A percentile compares a stretch with the other conserved stretches of the same genome.
Conservation (phyloP, 2,888 invertebrate species). For the Drosophila melanosoma region DNA sequence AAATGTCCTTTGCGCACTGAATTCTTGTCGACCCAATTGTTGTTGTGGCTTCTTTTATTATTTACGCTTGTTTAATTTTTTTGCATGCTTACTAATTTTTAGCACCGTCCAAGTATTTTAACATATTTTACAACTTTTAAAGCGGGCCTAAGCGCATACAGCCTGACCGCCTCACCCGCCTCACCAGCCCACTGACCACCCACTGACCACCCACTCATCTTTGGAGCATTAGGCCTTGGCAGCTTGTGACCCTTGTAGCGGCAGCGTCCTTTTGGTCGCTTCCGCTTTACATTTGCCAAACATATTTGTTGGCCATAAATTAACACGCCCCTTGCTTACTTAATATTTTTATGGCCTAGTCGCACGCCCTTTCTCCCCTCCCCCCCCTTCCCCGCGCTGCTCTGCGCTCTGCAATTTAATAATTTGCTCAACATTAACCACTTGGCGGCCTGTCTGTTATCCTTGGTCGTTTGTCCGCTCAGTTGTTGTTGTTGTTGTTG, state of each 20-base stretch:
- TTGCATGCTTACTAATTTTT: constrained; percentile 48
- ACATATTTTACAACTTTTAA: constrained; percentile 71
- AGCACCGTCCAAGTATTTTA: constrained; percentile 57
- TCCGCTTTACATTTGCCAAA: constrained; percentile 55
- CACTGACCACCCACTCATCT: neutral
- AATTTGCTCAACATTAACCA: constrained; percentile 72
- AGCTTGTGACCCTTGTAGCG: constrained; percentile 3
- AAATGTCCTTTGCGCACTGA: neutral
- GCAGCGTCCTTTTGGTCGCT: constrained; percentile 4
- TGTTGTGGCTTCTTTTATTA: constrained; percentile 55
- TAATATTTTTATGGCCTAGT: constrained; percentile 65
- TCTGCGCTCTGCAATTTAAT: constrained; percentile 53
- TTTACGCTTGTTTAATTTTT: constrained; percentile 65
- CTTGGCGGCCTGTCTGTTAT: constrained; percentile 54
- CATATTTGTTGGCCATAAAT: constrained; percentile 72
- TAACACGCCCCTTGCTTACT: constrained; percentile 66
- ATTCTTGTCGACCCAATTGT: constrained; percentile 38
- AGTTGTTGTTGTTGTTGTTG: constrained; percentile 1
- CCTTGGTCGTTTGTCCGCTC: constrained; percentile 28
- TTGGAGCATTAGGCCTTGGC: constrained; percentile 10
- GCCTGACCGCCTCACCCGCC: neutral
- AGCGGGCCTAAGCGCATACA: constrained; percentile 30
- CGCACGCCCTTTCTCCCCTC: constrained; percentile 6
- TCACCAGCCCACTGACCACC: neutral
- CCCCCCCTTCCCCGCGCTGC: too few species aligned